Conservation (phyloP, 2,797 vertebrate genomes). For the Chiloscyllium punctatum region DNA sequence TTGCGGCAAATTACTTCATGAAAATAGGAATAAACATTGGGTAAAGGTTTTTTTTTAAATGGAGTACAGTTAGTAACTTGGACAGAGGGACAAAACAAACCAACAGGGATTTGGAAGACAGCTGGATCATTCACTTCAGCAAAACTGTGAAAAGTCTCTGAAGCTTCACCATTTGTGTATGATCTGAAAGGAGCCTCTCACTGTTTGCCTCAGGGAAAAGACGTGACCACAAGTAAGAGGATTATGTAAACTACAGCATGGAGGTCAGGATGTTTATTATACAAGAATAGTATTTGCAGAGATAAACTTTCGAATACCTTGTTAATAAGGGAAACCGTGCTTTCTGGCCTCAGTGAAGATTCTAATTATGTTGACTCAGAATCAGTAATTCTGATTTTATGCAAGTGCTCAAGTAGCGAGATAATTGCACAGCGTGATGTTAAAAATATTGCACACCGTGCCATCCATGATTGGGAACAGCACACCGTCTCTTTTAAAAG, state of each 20-base stretch:
- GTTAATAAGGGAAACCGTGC: conserved; percentile 49
- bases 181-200: conserved; percentile 57
- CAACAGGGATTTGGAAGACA: conserved; percentile 56
- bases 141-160: conserved; percentile 51
- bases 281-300: conserved; percentile 43
- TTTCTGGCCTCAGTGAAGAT: conserved; percentile 39
- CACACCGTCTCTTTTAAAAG: not conserved
- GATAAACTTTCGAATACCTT: conserved; percentile 48
- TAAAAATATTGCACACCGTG: not conserved
- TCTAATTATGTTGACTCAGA: conserved; percentile 21
- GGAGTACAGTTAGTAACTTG: conserved; percentile 56
- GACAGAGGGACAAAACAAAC: conserved; percentile 53
- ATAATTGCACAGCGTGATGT: not conserved
- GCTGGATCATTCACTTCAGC: conserved; percentile 48
- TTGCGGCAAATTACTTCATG: not conserved
- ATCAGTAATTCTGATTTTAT: not conserved
- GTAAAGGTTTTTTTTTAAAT: conserved; percentile 54
- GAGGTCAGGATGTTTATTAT: conserved; percentile 42
- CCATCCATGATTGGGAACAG: not conserved
- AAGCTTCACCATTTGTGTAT: conserved; percentile 52
- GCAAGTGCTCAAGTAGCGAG: not conserved
- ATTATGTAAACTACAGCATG: conserved; percentile 55
- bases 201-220: conserved; percentile 53
- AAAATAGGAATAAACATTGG: conserved; percentile 31
- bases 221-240: conserved; percentile 56